Base-by-base conservation (phyloP, 2,888 invertebrate species). In the Osedax fenrisi region DNA sequence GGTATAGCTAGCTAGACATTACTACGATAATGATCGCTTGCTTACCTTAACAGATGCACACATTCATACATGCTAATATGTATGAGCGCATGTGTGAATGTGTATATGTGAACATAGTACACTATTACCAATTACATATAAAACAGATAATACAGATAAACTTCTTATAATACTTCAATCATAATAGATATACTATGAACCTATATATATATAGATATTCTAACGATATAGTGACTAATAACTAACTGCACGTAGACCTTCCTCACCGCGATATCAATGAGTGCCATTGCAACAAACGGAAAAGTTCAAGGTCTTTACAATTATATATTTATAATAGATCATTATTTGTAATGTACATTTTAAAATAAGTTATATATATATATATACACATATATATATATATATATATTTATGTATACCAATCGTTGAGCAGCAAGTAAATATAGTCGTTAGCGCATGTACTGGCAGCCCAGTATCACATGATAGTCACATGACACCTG, bases 201-300 rank as follows among this genome's bases (percentile, higher is more conserved):
- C n/a, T n/a, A n/a, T n/a, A n/a, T n/a, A n/a, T n/a, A n/a, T n/a
- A n/a, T n/a, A n/a, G n/a, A 41, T 41, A 41, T 41, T 10, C 17
- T 17, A 10, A 41, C 41, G 41, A 41, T 41, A 41, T 41, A n/a
- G n/a, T n/a, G n/a, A n/a, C n/a, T n/a, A n/a, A 56, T 56, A 13
- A 17, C 13, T 13, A 21, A 17, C 66, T 69, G 41, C 10, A 69
- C 17, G 27, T 69, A 80, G 80, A 80, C 80, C 3, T 80, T 80
- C 73, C 73, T 81, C 22, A 80, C 80, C 13, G 76, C 77, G 17
- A 79, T 80, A 17, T 80, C 80, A 17, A 80, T 80, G 77, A 80
- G 80, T 75, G 80, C 80, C 21, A 80, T 80, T 10, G 80, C 79
- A 10, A 81, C 80, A 5, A 80, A 80, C 69, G 80, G 80, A 26